Evolutionary conservation across 2,888 invertebrate genomes (phyloP).

Genomic region (Pedicia rivosa): DNA sequence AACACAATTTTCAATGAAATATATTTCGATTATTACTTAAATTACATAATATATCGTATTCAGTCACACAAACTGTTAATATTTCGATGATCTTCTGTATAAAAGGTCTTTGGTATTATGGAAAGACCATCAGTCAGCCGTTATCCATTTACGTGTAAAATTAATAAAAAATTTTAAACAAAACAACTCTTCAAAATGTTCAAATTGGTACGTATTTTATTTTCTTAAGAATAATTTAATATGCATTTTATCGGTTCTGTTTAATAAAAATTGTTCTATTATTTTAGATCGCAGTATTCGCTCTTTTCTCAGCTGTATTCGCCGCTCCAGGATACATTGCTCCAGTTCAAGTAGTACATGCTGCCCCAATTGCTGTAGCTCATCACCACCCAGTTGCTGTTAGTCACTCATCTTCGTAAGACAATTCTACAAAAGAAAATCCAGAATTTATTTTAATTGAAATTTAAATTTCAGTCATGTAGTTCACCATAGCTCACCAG

Average conservation of each 20-base stretch:
- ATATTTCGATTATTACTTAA: neutral
- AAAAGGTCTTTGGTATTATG: conserved; percentile 8
- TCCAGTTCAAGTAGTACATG: conserved; percentile 24
- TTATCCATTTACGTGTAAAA: neutral
- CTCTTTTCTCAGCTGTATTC: conserved; percentile 29
- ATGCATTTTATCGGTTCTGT: neutral
- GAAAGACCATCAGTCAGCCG: conserved; percentile 1
- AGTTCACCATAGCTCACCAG: conserved; percentile 28
- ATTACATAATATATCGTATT: conserved; percentile 1
- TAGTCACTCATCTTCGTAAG: conserved; percentile 9
- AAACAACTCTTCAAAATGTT: conserved; percentile 13
- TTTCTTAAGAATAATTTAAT: neutral
- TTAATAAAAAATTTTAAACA: conserved; percentile 2
- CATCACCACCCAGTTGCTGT: conserved; percentile 13
- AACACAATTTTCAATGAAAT: no score
- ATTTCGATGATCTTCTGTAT: conserved; percentile 4
- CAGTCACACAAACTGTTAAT: neutral
- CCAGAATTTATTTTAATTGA: neutral
- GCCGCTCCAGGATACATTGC: conserved; percentile 36
- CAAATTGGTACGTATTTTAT: conserved; percentile 14
- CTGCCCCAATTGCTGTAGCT: conserved; percentile 24
- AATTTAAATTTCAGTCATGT: conserved; percentile 17
- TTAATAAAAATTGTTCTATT: neutral
- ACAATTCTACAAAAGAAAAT: neutral
- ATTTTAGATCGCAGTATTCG: conserved; percentile 23